Percentiles rank a stretch among this genome's conserved stretches.
Conservation (phyloP, 1,140 invertebrate genomes). For the Hermetia illucens region DNA sequence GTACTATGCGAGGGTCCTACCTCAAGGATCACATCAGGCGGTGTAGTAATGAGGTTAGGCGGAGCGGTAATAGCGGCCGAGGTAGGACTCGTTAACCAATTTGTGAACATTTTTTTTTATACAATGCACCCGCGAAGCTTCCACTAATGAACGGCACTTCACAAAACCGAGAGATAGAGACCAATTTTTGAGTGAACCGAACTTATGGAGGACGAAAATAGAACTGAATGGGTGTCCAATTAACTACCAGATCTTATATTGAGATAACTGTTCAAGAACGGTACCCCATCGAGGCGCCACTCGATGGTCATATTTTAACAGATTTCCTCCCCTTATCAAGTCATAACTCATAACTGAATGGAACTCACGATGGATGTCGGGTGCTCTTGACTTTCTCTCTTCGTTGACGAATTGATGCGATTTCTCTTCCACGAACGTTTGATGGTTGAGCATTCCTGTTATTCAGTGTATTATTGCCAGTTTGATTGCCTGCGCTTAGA, state of each 20-base stretch:
- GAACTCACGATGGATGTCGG: too few species aligned
- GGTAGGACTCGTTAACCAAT: slow-evolving; percentile 22
- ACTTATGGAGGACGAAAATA: too few species aligned
- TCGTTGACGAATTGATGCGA: too few species aligned
- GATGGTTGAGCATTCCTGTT: too few species aligned
- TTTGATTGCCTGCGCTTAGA: too few species aligned
- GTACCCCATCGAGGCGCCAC: not conserved
- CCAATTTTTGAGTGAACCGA: too few species aligned
- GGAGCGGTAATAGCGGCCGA: slow-evolving; percentile 4
- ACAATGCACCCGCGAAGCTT: too few species aligned
- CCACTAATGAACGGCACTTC: too few species aligned
- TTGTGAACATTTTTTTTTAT: slow-evolving; percentile 23
- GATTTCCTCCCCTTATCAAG: not conserved
- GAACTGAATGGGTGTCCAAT: not conserved
- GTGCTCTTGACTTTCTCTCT: too few species aligned
- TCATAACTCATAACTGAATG: not conserved
- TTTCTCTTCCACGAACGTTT: too few species aligned
- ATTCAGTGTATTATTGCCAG: too few species aligned
- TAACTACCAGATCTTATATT: not conserved
- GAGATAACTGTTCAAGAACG: not conserved
- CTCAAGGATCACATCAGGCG: slow-evolving; percentile 47
- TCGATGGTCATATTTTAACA: not conserved
- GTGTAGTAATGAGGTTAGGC: slow-evolving; percentile 20
- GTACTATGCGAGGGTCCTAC: slow-evolving; percentile 41
- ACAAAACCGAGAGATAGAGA: too few species aligned